Conservation (phyloP, 2,113 vertebrate genomes). For the Cricetomys ansorgei region DNA sequence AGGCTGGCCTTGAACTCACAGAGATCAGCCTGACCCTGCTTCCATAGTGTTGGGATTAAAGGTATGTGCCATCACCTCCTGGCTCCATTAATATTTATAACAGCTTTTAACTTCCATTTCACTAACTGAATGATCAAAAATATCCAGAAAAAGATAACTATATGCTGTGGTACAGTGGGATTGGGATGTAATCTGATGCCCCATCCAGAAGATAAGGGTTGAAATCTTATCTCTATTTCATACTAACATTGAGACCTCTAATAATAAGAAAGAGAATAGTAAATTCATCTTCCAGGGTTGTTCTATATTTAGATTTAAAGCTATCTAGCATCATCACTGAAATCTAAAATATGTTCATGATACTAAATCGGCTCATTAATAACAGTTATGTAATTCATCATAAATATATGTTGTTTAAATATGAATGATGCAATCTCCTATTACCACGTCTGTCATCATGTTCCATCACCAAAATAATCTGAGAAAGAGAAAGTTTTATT, state of each 20-base stretch:
- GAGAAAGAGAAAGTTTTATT: neutral
- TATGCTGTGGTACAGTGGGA: neutral
- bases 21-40: no score
- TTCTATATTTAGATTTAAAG: conserved; percentile 21
- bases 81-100: no score
- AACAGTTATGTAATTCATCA: neutral
- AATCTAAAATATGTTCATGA: conserved; percentile 27
- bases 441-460: neutral
- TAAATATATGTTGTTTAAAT: neutral
- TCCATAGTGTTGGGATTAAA: no score
- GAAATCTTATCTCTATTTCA: conserved; percentile 8
- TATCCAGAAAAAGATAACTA: neutral
- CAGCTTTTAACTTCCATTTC: neutral
- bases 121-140: neutral
- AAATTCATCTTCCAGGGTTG: neutral
- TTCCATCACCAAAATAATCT: neutral
- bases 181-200: conserved; percentile 40
- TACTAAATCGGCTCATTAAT: conserved; percentile 21
- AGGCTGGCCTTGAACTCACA: no score
- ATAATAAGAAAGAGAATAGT: neutral
- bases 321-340: neutral
- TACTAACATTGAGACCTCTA: conserved; percentile 12
- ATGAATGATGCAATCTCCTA: conserved; percentile 17
- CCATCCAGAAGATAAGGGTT: neutral
- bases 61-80: no score